Percentiles rank a stretch among this genome's conserved stretches.
phyloP scores from a whole-genome alignment of 2,888 invertebrate species.

The Drosophila kambysellisi region DNA sequence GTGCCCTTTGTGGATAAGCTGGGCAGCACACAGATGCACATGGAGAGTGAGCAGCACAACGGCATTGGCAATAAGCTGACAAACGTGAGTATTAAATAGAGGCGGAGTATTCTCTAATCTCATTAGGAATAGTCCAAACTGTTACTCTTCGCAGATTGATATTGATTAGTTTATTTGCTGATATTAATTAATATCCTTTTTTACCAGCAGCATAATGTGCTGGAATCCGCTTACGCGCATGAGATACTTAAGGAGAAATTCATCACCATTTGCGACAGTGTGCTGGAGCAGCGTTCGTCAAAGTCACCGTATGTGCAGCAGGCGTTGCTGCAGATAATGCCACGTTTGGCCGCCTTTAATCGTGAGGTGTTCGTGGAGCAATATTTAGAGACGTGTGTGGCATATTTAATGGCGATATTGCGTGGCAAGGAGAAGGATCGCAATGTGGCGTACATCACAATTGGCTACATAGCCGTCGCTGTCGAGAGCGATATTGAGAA shows the following conservation, averaged over 20 bases:
- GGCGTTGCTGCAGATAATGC: slow-evolving; percentile 93
- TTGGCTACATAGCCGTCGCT: slow-evolving; percentile 96
- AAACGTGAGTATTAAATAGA: slow-evolving; percentile 53
- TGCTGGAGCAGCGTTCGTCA: slow-evolving; percentile 91
- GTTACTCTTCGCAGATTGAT: background rate
- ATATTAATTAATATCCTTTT: background rate
- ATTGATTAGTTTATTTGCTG: background rate
- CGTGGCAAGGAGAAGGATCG: slow-evolving; percentile 94
- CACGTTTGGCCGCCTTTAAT: slow-evolving; percentile 97
- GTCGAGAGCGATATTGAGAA: slow-evolving; percentile 92
- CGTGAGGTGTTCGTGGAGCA: slow-evolving; percentile 91
- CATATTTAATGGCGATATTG: slow-evolving; percentile 91
- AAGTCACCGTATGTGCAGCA: slow-evolving; percentile 94
- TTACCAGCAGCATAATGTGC: slow-evolving; percentile 86
- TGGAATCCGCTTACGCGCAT: slow-evolving; percentile 95
- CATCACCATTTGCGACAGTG: slow-evolving; percentile 91
- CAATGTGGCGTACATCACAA: slow-evolving; percentile 94
- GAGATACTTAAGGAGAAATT: slow-evolving; percentile 93
- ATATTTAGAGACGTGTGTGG: slow-evolving; percentile 91
- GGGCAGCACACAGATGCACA: slow-evolving; percentile 76
- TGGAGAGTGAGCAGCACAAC: slow-evolving; percentile 79
- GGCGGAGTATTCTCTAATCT: background rate
- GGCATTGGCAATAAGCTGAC: slow-evolving; percentile 72
- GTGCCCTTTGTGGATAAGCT: slow-evolving; percentile 85
- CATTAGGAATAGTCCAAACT: background rate